A percentile compares a stretch with the other conserved stretches of the same genome.
Evolutionary conservation across 2,888 invertebrate genomes (phyloP).

Genomic region (Ischnura elegans): DNA sequence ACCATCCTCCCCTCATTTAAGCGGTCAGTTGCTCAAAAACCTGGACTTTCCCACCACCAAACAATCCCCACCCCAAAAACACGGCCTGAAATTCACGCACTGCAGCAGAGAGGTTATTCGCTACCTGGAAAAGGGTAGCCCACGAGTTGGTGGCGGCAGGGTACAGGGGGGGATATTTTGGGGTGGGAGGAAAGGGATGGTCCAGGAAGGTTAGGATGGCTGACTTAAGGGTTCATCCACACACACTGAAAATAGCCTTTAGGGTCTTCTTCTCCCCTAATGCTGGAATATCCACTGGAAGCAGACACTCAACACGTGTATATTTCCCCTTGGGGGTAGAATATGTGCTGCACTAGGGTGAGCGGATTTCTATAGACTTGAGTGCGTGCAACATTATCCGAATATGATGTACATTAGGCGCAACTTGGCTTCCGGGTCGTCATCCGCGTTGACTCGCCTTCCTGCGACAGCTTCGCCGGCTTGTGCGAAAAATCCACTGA

Average conservation of each 20-base stretch:
- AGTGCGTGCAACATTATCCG: too few species aligned
- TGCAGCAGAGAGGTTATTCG: neutral
- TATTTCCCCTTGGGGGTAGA: too few species aligned
- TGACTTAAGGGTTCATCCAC: neutral
- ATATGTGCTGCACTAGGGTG: too few species aligned
- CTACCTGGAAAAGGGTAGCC: neutral
- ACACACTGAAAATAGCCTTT: neutral
- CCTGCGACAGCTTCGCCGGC: too few species aligned
- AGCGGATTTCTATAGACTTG: too few species aligned
- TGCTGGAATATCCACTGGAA: neutral
- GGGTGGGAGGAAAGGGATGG: neutral
- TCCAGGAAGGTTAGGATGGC: neutral
- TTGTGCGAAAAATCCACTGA: too few species aligned
- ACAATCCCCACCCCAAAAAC: neutral
- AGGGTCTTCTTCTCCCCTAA: neutral
- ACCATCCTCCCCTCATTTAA: neutral
- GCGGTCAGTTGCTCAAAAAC: neutral
- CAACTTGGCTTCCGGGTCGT: too few species aligned
- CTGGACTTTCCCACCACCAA: neutral
- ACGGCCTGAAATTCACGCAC: neutral
- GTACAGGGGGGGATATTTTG: neutral
- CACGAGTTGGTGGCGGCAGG: neutral
- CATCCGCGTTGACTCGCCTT: too few species aligned
- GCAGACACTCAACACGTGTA: slow-evolving; percentile 10
- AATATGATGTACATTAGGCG: too few species aligned